Base-by-base conservation (phyloP, 2,888 invertebrate genomes). In the Phaonia tiefii region DNA sequence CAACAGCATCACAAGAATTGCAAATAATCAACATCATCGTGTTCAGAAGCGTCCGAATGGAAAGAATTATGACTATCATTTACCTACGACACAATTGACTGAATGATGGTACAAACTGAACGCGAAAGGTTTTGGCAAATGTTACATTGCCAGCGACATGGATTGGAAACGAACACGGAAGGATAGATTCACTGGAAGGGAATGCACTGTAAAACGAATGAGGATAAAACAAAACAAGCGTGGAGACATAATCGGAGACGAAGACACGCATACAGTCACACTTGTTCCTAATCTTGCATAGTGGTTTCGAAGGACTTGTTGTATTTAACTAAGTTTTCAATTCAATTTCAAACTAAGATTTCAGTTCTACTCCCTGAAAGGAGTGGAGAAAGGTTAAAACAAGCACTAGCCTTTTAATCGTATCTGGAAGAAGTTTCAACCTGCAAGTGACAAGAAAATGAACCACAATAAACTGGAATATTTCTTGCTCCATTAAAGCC, bases 11-110 rank as follows among this genome's bases (percentile, higher is more conserved):
- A 69, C n/a, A 58, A 58, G 58, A 42, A 63, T 42, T 51, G 67
- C 67, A 73, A 73, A 72, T 73, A 72, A 75, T 76, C 67, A 73
- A 63, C 63, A 42, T 77, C 74, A 71, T 78, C 77, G 75, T 81
- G 75, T 78, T 81, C 75, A 78, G 77, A 81, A 81, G 81, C 81
- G 81, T 81, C 81, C 81, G 78, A 81, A 81, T 81, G 81, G 81
- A 81, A 81, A 78, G 75, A 81, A 81, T 75, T 67, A 37, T 71
- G 60, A 77, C 75, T 81, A 81, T 78, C 81, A 81, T 81, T 81
- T 81, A 81, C 67, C 75, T 31, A 78, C 81, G 63, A 75, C 80
- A 75, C 80, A 37, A 60, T 42, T 54, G 54, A 54, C 54, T 54
- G 54, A 42, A 39, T 17, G 42, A 37, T 7, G 75, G 56, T n/a